Base-by-base conservation (phyloP, 2,113 vertebrate genomes). In the Puntigrus tetrazona region DNA sequence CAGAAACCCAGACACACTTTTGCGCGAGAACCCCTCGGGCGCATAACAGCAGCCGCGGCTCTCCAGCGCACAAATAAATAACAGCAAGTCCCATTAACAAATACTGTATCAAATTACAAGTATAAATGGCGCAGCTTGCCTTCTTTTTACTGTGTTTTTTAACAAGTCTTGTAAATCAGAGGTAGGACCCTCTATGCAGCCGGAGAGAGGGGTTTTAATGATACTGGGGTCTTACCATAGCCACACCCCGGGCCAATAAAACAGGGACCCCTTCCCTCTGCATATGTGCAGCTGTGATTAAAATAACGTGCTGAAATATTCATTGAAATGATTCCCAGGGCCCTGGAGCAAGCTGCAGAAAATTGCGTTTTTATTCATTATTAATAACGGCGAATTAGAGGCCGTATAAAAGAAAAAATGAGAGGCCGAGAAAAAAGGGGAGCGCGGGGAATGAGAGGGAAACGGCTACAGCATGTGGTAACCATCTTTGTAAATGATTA, bases 281-380 rank as follows among this genome's bases (percentile, higher is more conserved):
- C 92, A 94, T 95, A 95, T 94, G 94, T 94, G 90, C 90, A 95
- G 94, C 92, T 94, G 95, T 97, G 97, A 98, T 98, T 98, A 98
- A 99, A 98, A 98, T 98, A 98, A 97, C 95, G 95, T 96, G 96
- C 93, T 99, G 96, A 99, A 99, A 99, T 98, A 99, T 99, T 99
- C 97, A 98, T 97, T 95, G 96, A 95, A 97, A 95, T 97, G 95
- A 97, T 97, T 98, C 96, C 95, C 95, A 88, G 92, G 94, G 95
- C 97, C 95, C 95, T 86, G 94, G 84, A 93, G 96, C 96, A 95
- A 96, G 94, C 95, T 94, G 92, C 84, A 95, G 95, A 97, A 97
- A 97, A 98, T 96, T 96, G 96, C 94, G 92, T 94, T 98, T 98
- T 97, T 98, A 98, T 98, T 97, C 96, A 99, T 99, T 99, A 98